Evolutionary conservation across 2,113 vertebrate genomes (phyloP).

Genomic region (Brevimyrus niger): DNA sequence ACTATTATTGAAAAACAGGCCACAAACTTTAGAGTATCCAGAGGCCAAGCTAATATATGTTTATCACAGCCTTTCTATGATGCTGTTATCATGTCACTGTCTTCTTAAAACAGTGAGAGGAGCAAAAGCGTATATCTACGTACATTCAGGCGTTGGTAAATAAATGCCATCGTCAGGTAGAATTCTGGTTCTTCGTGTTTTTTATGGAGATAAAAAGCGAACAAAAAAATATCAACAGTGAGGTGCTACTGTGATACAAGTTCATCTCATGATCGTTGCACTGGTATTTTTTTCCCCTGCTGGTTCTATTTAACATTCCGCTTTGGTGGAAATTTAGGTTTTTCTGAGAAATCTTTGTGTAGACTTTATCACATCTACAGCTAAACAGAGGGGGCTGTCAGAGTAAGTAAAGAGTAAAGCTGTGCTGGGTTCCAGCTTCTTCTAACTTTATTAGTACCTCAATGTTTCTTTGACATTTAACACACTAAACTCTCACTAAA

Average conservation of each 20-base stretch:
- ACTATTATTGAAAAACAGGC: not conserved
- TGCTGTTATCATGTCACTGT: too few species aligned
- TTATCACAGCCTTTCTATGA: not conserved
- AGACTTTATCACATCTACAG: not conserved
- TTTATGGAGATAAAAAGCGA: not conserved
- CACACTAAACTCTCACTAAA: not conserved
- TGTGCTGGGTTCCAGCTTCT: not conserved
- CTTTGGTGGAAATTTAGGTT: not conserved
- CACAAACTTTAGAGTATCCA: not conserved
- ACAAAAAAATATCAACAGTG: not conserved
- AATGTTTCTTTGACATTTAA: not conserved
- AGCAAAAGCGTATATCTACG: not conserved
- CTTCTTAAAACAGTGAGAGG: not conserved
- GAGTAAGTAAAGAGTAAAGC: too few species aligned
- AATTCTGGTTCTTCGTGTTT: not conserved
- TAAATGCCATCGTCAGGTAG: not conserved
- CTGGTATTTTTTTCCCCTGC: not conserved
- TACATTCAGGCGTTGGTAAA: not conserved
- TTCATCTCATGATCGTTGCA: not conserved
- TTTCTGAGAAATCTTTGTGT: not conserved
- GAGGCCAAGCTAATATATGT: not conserved
- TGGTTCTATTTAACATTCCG: conserved; percentile 11
- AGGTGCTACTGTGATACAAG: not conserved
- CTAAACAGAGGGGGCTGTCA: not conserved
- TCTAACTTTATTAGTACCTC: not conserved